These are phyloP conservation scores for Metellina segmentata DNA, from an alignment of 2,888 invertebrate species.

Conservation along the genomic window DNA sequence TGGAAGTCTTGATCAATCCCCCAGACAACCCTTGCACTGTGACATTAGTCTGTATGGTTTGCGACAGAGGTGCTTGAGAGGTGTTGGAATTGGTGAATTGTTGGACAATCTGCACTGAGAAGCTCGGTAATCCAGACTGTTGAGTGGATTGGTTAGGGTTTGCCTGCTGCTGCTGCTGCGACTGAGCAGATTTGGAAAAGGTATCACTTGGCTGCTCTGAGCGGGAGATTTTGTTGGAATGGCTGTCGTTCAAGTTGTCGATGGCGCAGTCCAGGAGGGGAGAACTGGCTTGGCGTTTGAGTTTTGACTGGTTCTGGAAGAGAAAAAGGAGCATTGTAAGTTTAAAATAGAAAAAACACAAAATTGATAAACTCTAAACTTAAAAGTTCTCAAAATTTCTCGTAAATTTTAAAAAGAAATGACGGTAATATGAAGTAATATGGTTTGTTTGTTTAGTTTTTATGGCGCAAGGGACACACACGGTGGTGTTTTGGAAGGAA, in stretches of 20 bases:
- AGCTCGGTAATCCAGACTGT: slow-evolving; percentile 80
- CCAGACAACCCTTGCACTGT: slow-evolving; percentile 89
- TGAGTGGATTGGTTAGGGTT: slow-evolving; percentile 32
- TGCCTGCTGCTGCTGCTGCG: slow-evolving; percentile 8
- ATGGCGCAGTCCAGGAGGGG: slow-evolving; percentile 60
- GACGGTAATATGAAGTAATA: not conserved
- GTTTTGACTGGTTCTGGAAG: slow-evolving; percentile 63
- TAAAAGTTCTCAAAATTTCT: too few species aligned
- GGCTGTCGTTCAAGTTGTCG: slow-evolving; percentile 27
- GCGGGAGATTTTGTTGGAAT: slow-evolving; percentile 51
- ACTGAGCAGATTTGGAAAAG: slow-evolving; percentile 4
- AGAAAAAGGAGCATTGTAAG: not conserved
- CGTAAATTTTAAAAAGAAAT: too few species aligned
- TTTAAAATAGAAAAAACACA: too few species aligned
- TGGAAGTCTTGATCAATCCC: slow-evolving; percentile 54
- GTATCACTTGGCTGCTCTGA: slow-evolving; percentile 28
- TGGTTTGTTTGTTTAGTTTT: not conserved
- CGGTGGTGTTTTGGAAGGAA: not conserved
- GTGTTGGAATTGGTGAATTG: slow-evolving; percentile 86
- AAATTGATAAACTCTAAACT: too few species aligned
- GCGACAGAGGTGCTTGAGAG: slow-evolving; percentile 86
- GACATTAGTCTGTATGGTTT: slow-evolving; percentile 94
- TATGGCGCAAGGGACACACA: not conserved
- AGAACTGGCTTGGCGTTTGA: slow-evolving; percentile 59
- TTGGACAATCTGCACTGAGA: slow-evolving; percentile 95